Evolutionary conservation across 2,888 invertebrate species (phyloP).

Genomic region (Tinea semifulvella): DNA sequence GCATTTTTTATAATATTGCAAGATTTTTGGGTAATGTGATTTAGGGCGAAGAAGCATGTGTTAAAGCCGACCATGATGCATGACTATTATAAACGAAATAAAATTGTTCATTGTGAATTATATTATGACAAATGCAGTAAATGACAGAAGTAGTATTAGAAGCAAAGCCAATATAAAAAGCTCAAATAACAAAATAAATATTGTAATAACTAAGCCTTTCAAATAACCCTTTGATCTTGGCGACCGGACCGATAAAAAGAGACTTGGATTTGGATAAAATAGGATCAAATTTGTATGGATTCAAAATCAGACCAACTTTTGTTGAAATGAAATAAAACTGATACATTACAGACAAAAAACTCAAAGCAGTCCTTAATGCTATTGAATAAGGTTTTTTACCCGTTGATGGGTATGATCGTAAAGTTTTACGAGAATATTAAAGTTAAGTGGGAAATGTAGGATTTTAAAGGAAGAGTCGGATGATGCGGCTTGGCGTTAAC

Average conservation of each 20-base stretch:
- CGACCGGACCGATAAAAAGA: too few relatives aligned
- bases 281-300: not conserved
- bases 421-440: constrained; percentile 61
- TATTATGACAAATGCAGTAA: too few relatives aligned
- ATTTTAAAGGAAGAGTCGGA: constrained; percentile 45
- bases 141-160: constrained; percentile 7
- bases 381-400: not conserved
- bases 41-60: too few relatives aligned
- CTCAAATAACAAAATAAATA: constrained; percentile 10
- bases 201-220: not conserved
- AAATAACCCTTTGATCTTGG: not conserved
- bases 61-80: too few relatives aligned
- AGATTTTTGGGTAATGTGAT: too few relatives aligned
- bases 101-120: too few relatives aligned
- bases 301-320: constrained; percentile 7
- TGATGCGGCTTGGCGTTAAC: constrained; percentile 55
- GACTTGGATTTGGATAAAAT: not conserved
- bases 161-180: too few relatives aligned
- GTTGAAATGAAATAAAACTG: constrained; percentile 4
- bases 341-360: not conserved
- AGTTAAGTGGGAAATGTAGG: constrained; percentile 63
- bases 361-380: not conserved
- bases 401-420: constrained; percentile 24
- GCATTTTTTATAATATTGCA: too few relatives aligned
- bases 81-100: too few relatives aligned